Conservation (phyloP, 1,140 invertebrate species). For the Drosophila kepulauana region DNA sequence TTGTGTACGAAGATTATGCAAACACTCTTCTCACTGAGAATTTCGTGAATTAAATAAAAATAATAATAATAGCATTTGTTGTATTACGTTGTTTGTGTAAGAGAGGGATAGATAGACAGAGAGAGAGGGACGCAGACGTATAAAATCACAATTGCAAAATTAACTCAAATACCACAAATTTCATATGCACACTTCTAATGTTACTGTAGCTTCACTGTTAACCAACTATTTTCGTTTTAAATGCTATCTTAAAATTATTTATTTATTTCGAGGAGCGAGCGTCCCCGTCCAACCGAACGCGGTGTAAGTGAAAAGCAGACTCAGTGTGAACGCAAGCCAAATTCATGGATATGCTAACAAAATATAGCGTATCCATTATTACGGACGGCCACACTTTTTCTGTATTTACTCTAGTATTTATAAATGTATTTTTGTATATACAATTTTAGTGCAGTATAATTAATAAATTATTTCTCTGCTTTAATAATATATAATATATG, state of each 20-base stretch:
- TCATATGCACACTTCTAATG: slow-evolving; percentile 16
- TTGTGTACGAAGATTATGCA: slow-evolving; percentile 59
- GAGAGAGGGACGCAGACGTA: slow-evolving; percentile 23
- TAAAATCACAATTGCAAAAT: slow-evolving; percentile 19
- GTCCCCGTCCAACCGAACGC: slow-evolving; percentile 38
- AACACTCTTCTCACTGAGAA: slow-evolving; percentile 56
- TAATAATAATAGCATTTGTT: slow-evolving; percentile 45
- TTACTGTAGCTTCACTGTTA: slow-evolving; percentile 1
- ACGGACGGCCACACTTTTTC: neutral
- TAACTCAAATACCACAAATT: slow-evolving; percentile 27
- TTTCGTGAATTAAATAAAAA: slow-evolving; percentile 47
- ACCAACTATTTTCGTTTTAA: slow-evolving; percentile 37
- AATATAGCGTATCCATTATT: neutral
- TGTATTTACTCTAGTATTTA: too few relatives aligned
- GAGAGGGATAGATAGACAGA: neutral
- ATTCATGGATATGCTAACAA: neutral
- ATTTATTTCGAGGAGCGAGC: slow-evolving; percentile 35
- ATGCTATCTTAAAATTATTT: slow-evolving; percentile 59
- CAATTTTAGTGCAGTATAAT: too few relatives aligned
- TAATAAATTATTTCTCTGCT: too few relatives aligned
- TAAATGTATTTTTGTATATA: neutral
- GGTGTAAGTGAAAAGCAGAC: slow-evolving; percentile 48
- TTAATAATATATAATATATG: too few relatives aligned
- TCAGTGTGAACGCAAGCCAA: slow-evolving; percentile 31
- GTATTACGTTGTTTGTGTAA: slow-evolving; percentile 31